Percentiles rank a stretch among this genome's conserved stretches.
These are phyloP conservation scores for Wiebesia pumilae DNA, from an alignment of 1,140 invertebrate species.

Conservation along the genomic window DNA sequence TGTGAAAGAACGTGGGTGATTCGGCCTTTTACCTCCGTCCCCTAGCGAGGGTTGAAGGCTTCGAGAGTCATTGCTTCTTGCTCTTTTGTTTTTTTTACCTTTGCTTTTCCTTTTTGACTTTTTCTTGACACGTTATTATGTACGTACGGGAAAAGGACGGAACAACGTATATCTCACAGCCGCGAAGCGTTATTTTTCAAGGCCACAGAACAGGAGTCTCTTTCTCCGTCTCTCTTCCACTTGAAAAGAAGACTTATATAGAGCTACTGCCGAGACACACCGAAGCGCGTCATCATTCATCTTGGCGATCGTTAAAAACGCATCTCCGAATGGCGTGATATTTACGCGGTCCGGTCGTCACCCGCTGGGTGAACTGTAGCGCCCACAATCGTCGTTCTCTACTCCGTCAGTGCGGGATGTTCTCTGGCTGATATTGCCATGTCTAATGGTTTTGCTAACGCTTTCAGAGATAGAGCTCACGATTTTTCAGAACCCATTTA, in stretches of 20 bases:
- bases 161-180: not conserved
- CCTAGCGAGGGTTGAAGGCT: not conserved
- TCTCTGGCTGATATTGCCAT: not conserved
- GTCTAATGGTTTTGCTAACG: no score
- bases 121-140: not conserved
- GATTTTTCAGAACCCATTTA: not conserved
- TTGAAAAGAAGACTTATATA: not conserved
- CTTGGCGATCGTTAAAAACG: slow-evolving; percentile 74
- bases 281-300: slow-evolving; percentile 68
- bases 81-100: no score
- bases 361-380: slow-evolving; percentile 8
- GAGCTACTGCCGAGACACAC: slow-evolving; percentile 37
- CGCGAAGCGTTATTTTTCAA: slow-evolving; percentile 71
- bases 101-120: not conserved
- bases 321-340: slow-evolving; percentile 57
- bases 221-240: not conserved
- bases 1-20: slow-evolving; percentile 43
- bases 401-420: not conserved
- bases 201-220: slow-evolving; percentile 59
- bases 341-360: not conserved
- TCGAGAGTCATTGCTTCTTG: not conserved
- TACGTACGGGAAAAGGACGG: slow-evolving; percentile 25
- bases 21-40: slow-evolving; percentile 4
- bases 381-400: not conserved
- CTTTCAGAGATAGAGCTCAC: not conserved